Percentiles rank a stretch among this genome's conserved stretches.
Conservation (phyloP, 1,140 invertebrate species). For the Trichonephila clavipes region DNA sequence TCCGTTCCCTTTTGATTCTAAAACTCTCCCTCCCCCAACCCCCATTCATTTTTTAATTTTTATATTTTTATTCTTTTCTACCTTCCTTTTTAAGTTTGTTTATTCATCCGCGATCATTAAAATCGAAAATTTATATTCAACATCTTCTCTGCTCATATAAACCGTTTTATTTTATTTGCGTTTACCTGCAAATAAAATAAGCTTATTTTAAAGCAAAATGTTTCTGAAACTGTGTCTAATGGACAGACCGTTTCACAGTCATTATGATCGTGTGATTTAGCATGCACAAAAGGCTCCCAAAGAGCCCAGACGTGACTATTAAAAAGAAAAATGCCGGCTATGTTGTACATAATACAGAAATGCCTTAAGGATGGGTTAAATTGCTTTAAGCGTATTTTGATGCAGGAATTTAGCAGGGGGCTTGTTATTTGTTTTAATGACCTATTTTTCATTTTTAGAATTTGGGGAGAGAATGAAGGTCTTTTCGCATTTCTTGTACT, state of each 20-base stretch:
- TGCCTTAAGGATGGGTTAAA: not conserved
- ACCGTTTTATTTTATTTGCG: slow-evolving; percentile 37
- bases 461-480: no score
- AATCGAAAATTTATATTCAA: slow-evolving; percentile 54
- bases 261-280: slow-evolving; percentile 38
- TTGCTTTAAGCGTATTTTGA: not conserved
- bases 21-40: not conserved
- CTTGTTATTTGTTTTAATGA: no score
- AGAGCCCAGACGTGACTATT: not conserved
- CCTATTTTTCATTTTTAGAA: no score
- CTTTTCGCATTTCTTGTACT: no score
- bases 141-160: not conserved
- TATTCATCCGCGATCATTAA: slow-evolving; percentile 46
- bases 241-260: not conserved
- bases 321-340: not conserved
- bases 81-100: slow-evolving; percentile 37
- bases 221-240: not conserved
- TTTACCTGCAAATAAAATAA: slow-evolving; percentile 45
- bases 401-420: no score
- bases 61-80: not conserved
- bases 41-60: not conserved
- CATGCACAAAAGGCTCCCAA: not conserved
- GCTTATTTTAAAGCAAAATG: slow-evolving; percentile 8
- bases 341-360: not conserved
- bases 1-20: slow-evolving; percentile 25